Conservation (phyloP, 2,888 invertebrate species). For the Diaphora mendica region DNA sequence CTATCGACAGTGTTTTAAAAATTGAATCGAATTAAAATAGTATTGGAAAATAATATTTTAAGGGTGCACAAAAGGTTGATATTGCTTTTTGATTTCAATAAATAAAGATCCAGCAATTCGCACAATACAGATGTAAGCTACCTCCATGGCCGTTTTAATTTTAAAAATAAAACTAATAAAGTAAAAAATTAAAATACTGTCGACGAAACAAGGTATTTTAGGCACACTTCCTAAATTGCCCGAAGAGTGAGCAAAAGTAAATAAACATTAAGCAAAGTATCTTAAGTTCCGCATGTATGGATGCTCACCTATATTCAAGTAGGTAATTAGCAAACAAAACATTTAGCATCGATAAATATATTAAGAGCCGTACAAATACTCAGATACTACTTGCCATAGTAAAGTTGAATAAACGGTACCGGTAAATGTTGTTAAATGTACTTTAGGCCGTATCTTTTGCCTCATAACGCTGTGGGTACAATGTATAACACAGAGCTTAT, state of each 20-base stretch:
- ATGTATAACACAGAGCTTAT: not conserved
- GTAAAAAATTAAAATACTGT: not conserved
- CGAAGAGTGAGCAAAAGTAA: not conserved
- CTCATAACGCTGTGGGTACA: slow-evolving; percentile 3
- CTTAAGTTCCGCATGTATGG: not conserved
- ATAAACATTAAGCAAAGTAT: not conserved
- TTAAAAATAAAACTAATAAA: not conserved
- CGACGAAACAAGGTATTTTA: too few relatives aligned
- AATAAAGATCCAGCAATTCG: too few relatives aligned
- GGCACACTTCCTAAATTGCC: not conserved
- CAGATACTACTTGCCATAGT: not conserved
- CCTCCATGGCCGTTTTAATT: not conserved
- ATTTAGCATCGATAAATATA: not conserved
- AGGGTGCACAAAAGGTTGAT: not conserved
- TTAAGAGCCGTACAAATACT: not conserved
- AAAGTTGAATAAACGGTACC: not conserved
- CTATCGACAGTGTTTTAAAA: not conserved
- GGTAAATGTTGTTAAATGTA: not conserved
- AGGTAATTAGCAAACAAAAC: not conserved
- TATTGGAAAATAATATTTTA: not conserved
- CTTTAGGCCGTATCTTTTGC: slow-evolving; percentile 4
- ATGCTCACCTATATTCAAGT: not conserved
- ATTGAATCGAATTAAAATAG: not conserved
- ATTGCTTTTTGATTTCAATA: not conserved
- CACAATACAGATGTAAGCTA: too few relatives aligned